phyloP scores from a whole-genome alignment of 2,113 vertebrate genomes.

The Nannospalax galili region DNA sequence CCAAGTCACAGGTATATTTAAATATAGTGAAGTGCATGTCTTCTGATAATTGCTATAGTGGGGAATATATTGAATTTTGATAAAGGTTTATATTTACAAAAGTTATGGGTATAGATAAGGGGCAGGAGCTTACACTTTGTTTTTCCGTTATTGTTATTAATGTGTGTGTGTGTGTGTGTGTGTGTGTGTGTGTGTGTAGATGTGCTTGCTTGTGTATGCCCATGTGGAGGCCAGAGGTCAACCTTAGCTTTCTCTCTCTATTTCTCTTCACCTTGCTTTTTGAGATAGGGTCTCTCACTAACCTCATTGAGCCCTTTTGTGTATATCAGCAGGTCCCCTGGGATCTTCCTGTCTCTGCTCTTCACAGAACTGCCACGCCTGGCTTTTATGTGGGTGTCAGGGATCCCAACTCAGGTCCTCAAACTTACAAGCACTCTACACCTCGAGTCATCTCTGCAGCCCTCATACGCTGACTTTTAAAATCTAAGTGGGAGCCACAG shows the following conservation, averaged over 20 bases:
- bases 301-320: neutral
- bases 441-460: neutral
- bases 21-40: neutral
- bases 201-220: neutral
- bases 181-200: neutral
- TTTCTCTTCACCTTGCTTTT: neutral
- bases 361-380: too few relatives aligned
- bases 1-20: neutral
- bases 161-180: neutral
- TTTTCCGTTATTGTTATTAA: neutral
- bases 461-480: neutral
- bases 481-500: neutral
- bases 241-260: neutral
- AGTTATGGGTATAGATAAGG: neutral
- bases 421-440: neutral
- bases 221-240: neutral
- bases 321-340: too few relatives aligned
- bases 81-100: constrained; percentile 18
- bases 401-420: neutral
- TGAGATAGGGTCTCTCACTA: neutral
- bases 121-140: neutral
- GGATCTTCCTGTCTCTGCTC: neutral
- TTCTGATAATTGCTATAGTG: neutral
- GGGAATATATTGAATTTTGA: neutral
- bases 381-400: neutral